Evolutionary conservation across 2,113 vertebrate genomes (phyloP).

Genomic region (Campylomormyrus numenius): DNA sequence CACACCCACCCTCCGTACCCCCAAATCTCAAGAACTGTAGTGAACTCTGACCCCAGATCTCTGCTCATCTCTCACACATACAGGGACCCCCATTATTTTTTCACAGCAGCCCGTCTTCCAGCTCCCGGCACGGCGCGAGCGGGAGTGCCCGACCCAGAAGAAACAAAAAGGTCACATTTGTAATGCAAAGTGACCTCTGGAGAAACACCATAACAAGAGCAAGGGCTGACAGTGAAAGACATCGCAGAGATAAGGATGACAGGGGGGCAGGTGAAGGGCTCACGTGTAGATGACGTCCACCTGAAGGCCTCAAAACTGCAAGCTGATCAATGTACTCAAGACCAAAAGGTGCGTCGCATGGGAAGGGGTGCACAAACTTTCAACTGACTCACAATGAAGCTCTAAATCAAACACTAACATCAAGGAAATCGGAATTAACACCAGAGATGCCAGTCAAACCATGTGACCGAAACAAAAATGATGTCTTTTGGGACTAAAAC

Average conservation of each 20-base stretch:
- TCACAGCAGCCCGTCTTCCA: background rate
- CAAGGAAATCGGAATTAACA: background rate
- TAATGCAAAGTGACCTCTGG: constrained; percentile 15
- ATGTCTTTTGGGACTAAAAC: background rate
- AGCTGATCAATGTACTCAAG: background rate
- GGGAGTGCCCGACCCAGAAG: background rate
- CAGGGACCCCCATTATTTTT: background rate
- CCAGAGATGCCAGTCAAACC: background rate
- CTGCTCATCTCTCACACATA: background rate
- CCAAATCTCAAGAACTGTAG: background rate
- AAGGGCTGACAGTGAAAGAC: background rate
- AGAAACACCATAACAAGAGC: background rate
- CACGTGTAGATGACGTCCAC: background rate
- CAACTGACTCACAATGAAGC: background rate
- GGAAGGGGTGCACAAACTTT: background rate
- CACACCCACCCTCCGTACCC: background rate
- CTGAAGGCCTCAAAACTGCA: background rate
- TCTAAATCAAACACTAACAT: background rate
- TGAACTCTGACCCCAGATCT: background rate
- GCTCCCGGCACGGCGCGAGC: no score
- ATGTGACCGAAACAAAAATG: background rate
- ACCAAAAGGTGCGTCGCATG: background rate
- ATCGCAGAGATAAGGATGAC: background rate
- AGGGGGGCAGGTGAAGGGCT: background rate
- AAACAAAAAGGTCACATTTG: constrained; percentile 14